phyloP scores from a whole-genome alignment of 1,140 invertebrate genomes.

The Apis dorsata region DNA sequence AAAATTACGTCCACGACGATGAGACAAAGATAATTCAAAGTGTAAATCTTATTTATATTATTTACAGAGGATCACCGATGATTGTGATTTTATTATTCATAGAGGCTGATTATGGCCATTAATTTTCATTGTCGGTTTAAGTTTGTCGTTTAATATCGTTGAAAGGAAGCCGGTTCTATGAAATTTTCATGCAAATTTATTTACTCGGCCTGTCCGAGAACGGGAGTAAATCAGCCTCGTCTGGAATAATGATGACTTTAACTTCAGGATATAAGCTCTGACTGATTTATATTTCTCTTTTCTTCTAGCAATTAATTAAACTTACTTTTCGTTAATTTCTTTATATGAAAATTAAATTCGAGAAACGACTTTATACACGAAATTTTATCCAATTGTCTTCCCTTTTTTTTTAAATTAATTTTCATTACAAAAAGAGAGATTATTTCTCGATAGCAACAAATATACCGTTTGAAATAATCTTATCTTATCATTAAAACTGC shows the following conservation, averaged over 20 bases:
- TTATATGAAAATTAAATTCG: not conserved
- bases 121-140: not conserved
- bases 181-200: slow-evolving; percentile 27
- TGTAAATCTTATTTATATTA: too few species aligned
- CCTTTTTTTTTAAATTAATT: too few species aligned
- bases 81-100: not conserved
- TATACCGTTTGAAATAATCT: too few species aligned
- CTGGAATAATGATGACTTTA: not conserved
- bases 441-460: too few species aligned
- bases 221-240: not conserved
- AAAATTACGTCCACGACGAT: too few species aligned
- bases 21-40: not conserved
- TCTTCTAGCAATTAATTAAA: not conserved
- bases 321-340: not conserved
- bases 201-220: not conserved
- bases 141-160: not conserved
- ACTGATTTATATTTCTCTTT: slow-evolving; percentile 1
- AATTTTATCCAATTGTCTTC: too few species aligned
- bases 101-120: not conserved
- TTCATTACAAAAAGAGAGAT: too few species aligned
- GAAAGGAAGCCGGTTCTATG: not conserved
- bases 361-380: not conserved
- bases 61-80: not conserved
- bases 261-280: not conserved
- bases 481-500: too few species aligned